phyloP scores from a whole-genome alignment of 2,888 invertebrate species.

The Tanypteryx hageni region DNA sequence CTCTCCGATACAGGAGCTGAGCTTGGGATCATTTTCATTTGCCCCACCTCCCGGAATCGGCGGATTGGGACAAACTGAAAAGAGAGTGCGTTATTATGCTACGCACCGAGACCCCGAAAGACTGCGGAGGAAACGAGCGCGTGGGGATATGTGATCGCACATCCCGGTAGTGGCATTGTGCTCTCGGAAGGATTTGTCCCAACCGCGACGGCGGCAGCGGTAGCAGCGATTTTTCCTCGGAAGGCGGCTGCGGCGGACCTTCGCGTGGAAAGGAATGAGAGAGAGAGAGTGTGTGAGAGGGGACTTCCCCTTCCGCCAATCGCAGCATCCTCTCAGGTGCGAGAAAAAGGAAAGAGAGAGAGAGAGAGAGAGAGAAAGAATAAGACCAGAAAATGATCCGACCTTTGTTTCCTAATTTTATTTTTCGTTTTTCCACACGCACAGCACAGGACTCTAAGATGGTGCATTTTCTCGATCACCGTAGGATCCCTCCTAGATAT shows the following conservation, averaged over 20 bases:
- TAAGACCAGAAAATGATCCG: slow-evolving; percentile 12
- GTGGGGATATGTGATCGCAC: too few relatives aligned
- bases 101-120: too few relatives aligned
- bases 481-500: too few relatives aligned
- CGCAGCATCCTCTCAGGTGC: slow-evolving; percentile 43
- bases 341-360: background rate
- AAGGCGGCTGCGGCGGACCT: background rate
- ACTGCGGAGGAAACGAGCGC: too few relatives aligned
- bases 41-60: background rate
- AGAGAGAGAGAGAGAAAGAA: background rate
- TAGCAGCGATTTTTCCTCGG: too few relatives aligned
- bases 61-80: background rate
- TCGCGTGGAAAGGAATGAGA: background rate
- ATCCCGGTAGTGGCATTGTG: background rate
- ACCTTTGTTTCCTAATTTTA: slow-evolving; percentile 11
- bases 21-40: too few relatives aligned
- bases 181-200: background rate
- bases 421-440: background rate
- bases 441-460: background rate
- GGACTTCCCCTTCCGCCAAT: slow-evolving; percentile 18
- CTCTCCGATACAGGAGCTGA: too few relatives aligned
- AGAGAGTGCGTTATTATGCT: background rate
- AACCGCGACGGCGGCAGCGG: background rate
- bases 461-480: background rate
- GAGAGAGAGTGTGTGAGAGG: background rate